These are phyloP conservation scores for Genyomyrus donnyi DNA, from an alignment of 2,113 vertebrate genomes.

Conservation along the genomic window DNA sequence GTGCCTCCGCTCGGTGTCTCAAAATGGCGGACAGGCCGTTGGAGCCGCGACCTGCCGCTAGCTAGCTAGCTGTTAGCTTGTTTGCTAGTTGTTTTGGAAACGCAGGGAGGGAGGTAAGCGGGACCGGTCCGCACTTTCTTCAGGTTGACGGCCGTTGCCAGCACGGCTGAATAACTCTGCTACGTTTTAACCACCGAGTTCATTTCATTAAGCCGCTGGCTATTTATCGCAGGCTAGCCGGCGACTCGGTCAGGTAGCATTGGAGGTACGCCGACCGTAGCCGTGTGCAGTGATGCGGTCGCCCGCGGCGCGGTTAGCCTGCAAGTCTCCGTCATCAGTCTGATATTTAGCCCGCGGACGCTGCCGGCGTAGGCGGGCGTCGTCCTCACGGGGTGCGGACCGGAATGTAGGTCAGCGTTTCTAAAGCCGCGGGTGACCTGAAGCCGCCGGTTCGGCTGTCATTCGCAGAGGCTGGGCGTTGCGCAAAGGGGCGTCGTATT, in stretches of 20 bases:
- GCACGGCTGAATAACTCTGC: neutral
- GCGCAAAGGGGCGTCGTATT: neutral
- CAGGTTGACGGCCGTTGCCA: neutral
- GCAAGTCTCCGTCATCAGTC: neutral
- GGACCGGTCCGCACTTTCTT: neutral
- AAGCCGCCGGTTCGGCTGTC: neutral
- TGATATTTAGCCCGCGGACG: neutral
- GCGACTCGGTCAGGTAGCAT: neutral
- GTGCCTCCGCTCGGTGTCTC: conserved; percentile 64
- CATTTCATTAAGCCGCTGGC: neutral
- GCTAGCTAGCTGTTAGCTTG: conserved; percentile 22
- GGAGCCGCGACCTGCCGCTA: conserved; percentile 43
- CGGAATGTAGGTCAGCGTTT: conserved; percentile 18
- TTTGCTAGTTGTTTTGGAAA: neutral
- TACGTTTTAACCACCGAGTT: neutral
- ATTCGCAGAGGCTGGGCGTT: neutral
- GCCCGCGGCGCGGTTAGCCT: neutral
- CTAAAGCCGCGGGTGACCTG: neutral
- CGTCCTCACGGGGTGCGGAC: neutral
- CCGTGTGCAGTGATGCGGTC: neutral
- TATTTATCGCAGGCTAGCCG: neutral
- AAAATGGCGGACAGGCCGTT: conserved; percentile 73
- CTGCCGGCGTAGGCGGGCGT: neutral
- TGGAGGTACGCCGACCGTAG: neutral
- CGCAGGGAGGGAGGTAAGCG: neutral